Percentiles rank a stretch among this genome's conserved stretches.
phyloP scores from a whole-genome alignment of 1,140 invertebrate genomes.

The Protaetia brevitarsis region DNA sequence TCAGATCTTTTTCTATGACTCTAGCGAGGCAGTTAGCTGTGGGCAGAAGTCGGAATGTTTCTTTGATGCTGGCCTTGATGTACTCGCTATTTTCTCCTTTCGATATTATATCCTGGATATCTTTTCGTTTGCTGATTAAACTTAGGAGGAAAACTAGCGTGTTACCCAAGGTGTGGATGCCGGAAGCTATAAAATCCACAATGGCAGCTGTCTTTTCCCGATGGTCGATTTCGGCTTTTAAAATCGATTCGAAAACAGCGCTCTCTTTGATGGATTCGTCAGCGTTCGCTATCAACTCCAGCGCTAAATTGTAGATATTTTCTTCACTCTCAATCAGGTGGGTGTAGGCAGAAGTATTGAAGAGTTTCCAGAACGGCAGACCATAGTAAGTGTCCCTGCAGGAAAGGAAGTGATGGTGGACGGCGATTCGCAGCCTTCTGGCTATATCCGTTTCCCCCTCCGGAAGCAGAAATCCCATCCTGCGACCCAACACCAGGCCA shows the following conservation, averaged over 20 bases:
- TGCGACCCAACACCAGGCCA: constrained; percentile 69
- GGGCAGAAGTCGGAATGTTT: constrained; percentile 79
- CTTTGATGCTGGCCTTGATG: constrained; percentile 73
- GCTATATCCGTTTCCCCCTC: constrained; percentile 56
- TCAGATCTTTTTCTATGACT: constrained; percentile 72
- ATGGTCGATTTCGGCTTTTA: constrained; percentile 68
- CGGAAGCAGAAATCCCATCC: constrained; percentile 74
- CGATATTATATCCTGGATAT: constrained; percentile 57
- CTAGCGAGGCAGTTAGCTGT: constrained; percentile 80
- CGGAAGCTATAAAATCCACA: constrained; percentile 77
- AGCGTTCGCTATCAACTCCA: constrained; percentile 71
- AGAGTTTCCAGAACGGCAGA: constrained; percentile 78
- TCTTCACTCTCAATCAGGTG: constrained; percentile 73
- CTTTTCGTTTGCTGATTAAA: constrained; percentile 65
- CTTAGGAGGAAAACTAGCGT: constrained; percentile 76
- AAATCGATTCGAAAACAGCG: constrained; percentile 72
- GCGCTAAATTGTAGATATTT: constrained; percentile 76
- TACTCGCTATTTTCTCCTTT: constrained; percentile 46
- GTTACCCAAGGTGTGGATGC: constrained; percentile 82
- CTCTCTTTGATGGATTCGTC: constrained; percentile 59
- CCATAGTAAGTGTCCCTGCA: constrained; percentile 79
- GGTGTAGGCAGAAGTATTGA: constrained; percentile 69
- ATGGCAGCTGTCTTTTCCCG: constrained; percentile 80
- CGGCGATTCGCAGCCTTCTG: constrained; percentile 61
- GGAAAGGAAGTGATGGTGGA: constrained; percentile 71